These are phyloP conservation scores for Porites rus DNA, from an alignment of 92 coral and sea anemone genomes.

Conservation along the genomic window DNA sequence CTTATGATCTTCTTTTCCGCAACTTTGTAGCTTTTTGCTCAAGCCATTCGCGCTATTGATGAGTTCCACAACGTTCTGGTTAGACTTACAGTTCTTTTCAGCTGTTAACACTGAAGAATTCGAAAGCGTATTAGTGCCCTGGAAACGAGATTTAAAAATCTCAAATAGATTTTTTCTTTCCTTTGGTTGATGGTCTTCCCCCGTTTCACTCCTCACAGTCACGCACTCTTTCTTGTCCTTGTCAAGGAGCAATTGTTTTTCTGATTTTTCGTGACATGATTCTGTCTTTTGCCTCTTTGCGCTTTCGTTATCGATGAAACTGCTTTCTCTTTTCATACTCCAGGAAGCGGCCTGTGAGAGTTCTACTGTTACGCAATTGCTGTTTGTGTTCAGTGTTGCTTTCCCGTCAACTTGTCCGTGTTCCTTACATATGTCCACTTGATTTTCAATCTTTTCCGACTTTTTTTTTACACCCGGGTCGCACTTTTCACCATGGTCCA, in stretches of 20 bases:
- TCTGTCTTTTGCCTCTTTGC: background rate
- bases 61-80: background rate
- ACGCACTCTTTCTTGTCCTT: background rate
- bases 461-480: background rate
- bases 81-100: background rate
- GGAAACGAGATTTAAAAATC: background rate
- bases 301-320: background rate
- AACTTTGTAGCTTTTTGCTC: background rate
- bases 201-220: background rate
- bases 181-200: background rate
- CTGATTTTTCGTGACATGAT: background rate
- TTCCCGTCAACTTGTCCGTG: background rate
- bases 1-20: slow-evolving; percentile 8
- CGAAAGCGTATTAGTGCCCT: background rate
- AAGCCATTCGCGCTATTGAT: background rate
- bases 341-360: background rate
- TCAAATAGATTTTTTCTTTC: background rate
- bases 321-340: background rate
- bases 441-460: background rate
- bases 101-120: background rate
- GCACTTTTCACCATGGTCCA: too few species aligned
- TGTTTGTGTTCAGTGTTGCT: background rate
- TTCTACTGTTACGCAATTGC: slow-evolving; percentile 9
- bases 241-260: background rate
- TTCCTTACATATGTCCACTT: background rate